phyloP scores from a whole-genome alignment of 2,888 invertebrate genomes.

The Erebia ligea region DNA sequence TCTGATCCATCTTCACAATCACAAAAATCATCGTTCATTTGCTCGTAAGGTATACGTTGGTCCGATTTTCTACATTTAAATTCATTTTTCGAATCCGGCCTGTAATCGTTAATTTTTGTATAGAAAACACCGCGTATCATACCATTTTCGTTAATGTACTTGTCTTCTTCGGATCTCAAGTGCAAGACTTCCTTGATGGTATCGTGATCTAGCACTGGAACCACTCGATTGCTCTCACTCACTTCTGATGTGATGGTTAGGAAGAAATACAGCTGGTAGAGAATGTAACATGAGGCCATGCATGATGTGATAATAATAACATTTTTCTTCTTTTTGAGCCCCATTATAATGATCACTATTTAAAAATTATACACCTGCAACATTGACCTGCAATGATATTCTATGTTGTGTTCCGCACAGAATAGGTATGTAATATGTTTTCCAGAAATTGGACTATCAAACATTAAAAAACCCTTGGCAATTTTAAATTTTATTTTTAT shows the following conservation, averaged over 20 bases:
- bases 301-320: conserved; percentile 63
- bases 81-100: conserved; percentile 62
- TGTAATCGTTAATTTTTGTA: conserved; percentile 63
- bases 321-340: conserved; percentile 71
- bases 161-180: conserved; percentile 65
- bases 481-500: no score
- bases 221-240: conserved; percentile 51
- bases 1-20: conserved; percentile 92
- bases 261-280: conserved; percentile 77
- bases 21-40: conserved; percentile 93
- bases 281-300: conserved; percentile 63
- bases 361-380: not conserved
- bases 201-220: conserved; percentile 58
- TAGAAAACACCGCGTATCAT: conserved; percentile 69
- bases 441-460: not conserved
- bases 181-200: conserved; percentile 54
- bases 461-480: no score
- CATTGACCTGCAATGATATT: not conserved
- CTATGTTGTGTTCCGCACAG: not conserved
- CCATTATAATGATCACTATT: conserved; percentile 30
- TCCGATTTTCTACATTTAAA: conserved; percentile 73
- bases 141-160: conserved; percentile 68
- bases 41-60: conserved; percentile 63
- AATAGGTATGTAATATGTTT: not conserved
- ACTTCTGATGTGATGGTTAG: conserved; percentile 63